Conservation (phyloP, 1,140 invertebrate genomes). For the Brachionus koreanus region DNA sequence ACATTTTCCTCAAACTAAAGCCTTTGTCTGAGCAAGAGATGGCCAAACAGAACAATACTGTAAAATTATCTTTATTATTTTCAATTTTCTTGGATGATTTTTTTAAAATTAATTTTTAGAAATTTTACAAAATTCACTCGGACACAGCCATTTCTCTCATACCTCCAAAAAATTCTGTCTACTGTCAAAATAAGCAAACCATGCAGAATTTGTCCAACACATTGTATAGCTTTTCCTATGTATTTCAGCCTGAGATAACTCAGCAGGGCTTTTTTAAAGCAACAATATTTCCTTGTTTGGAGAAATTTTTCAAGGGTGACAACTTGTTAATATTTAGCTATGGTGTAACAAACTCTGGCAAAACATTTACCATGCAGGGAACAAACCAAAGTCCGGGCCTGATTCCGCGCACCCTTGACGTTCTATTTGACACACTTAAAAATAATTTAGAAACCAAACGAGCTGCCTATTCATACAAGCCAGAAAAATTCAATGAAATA, state of each 20-base stretch:
- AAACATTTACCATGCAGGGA: slow-evolving; percentile 79
- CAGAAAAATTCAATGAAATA: slow-evolving; percentile 55
- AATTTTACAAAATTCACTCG: slow-evolving; percentile 23
- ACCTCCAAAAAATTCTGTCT: slow-evolving; percentile 36
- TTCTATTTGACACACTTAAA: slow-evolving; percentile 66
- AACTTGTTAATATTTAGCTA: slow-evolving; percentile 66
- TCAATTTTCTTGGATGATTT: not conserved
- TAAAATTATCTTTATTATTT: not conserved
- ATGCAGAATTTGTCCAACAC: not conserved
- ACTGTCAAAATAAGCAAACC: slow-evolving; percentile 33
- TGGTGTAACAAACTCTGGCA: slow-evolving; percentile 77
- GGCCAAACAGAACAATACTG: slow-evolving; percentile 7
- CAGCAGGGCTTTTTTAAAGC: slow-evolving; percentile 41
- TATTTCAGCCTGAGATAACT: slow-evolving; percentile 26
- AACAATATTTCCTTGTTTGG: slow-evolving; percentile 22
- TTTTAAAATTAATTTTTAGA: slow-evolving; percentile 1
- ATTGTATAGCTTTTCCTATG: slow-evolving; percentile 17
- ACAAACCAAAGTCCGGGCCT: slow-evolving; percentile 67
- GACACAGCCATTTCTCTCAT: slow-evolving; percentile 10
- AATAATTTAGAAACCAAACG: slow-evolving; percentile 50
- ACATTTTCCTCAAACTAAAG: slow-evolving; percentile 33
- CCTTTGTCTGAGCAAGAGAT: slow-evolving; percentile 16
- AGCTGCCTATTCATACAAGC: slow-evolving; percentile 49
- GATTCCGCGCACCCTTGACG: slow-evolving; percentile 73
- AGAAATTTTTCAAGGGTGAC: slow-evolving; percentile 34